Evolutionary conservation across 2,888 invertebrate species (phyloP), one percentile per base, ranked within the genome.

Genomic region (Synanthedon myopaeformis): DNA sequence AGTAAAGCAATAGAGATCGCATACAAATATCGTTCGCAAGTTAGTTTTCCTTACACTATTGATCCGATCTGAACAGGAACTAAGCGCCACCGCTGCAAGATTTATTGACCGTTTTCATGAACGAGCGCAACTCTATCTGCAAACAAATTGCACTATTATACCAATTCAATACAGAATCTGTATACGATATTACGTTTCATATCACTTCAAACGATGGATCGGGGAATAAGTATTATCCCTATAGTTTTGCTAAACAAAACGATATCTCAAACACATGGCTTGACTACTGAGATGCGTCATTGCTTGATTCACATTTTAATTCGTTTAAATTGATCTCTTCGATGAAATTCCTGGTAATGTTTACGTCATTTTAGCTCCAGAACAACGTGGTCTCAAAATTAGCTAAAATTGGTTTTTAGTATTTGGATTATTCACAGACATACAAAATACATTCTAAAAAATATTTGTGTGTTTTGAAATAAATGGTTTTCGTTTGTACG

Each of bases 31-130:
- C 13, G 45, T 35, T 45, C 5, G 45, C 45, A 45, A 13, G 13
- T 57, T 64, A 53, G 53, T 55, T 57, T 54, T 59, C 58, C 57
- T 59, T 59, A 59, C 52, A 51, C 14, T 56, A 54, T 23, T 13
- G 51, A 28, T 49, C 35, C 42, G 45, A 54, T 56, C 28, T 35
- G 42, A 56, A 54, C 52, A 54, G 54, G 54, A 56, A 53, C 35
- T 51, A 45, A 49, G 55, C 53, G 53, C 52, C 55, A 55, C 51
- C 57, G 49, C 49, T 41, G 14, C 41, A 55, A 52, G 55, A 57
- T 54, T 56, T 55, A 55, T 52, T 49, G 55, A 52, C n/a, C 52
- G 41, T 53, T 55, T 55, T 52, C 45, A 14, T 41, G 51, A 54
- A 49, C 52, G 56, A 59, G 51, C 41, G 17, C 52, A 56, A 52